Percentiles rank a stretch among this genome's conserved stretches.
phyloP scores from a whole-genome alignment of 2,113 vertebrate genomes.

The Rhabdornis inornatus region DNA sequence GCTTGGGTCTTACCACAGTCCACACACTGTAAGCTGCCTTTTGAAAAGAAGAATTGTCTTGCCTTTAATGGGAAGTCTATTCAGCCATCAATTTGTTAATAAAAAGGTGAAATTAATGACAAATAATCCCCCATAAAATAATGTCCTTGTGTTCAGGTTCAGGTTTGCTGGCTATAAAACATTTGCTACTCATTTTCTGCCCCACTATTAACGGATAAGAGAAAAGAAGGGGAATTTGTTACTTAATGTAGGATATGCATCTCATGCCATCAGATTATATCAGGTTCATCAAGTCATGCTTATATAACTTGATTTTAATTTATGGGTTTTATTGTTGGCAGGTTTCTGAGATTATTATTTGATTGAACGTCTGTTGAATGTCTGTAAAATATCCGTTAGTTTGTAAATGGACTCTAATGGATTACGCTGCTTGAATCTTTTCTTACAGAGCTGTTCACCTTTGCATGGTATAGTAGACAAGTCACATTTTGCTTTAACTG shows the following conservation, averaged over 20 bases:
- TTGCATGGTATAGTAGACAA: conserved; percentile 55
- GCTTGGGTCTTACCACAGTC: background rate
- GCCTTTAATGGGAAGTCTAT: conserved; percentile 7
- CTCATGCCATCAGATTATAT: conserved; percentile 60
- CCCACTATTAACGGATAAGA: conserved; percentile 28
- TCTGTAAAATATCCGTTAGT: conserved; percentile 66
- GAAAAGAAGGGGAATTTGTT: conserved; percentile 41
- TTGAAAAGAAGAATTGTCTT: background rate
- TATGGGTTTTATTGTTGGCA: conserved; percentile 64
- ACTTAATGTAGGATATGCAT: conserved; percentile 38
- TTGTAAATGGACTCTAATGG: conserved; percentile 67
- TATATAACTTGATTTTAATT: conserved; percentile 69
- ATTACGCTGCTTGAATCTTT: conserved; percentile 36
- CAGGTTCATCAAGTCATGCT: conserved; percentile 67
- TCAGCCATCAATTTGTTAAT: conserved; percentile 48
- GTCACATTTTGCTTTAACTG: conserved; percentile 56
- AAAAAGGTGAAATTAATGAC: conserved; percentile 46
- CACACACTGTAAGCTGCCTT: fast-evolving
- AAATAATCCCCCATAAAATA: conserved; percentile 10
- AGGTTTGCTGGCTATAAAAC: conserved; percentile 24
- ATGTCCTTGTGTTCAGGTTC: conserved; percentile 14
- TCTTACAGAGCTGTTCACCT: conserved; percentile 52
- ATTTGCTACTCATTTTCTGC: conserved; percentile 32
- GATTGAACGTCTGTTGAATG: conserved; percentile 62
- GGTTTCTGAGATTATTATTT: conserved; percentile 65